These are phyloP conservation scores for Cantharis rustica DNA, from an alignment of 2,888 invertebrate species.

Conservation along the genomic window DNA sequence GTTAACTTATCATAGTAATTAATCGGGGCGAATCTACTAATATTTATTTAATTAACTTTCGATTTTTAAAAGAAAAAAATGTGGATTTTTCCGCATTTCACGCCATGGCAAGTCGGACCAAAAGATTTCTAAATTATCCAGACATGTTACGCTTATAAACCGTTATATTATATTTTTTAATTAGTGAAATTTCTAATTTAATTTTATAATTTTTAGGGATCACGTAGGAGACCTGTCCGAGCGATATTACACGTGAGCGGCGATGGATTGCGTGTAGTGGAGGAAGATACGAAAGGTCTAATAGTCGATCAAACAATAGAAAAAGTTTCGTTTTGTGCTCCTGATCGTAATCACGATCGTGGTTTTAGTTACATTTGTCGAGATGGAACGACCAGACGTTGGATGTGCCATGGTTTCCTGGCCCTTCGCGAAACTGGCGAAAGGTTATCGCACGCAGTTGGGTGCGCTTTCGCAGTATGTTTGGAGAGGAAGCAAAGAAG, in stretches of 20 bases:
- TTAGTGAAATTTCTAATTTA: not conserved
- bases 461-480: constrained; percentile 98
- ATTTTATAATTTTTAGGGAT: constrained; percentile 67
- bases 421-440: constrained; percentile 97
- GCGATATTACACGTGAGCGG: constrained; percentile 90
- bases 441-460: constrained; percentile 97
- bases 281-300: constrained; percentile 97
- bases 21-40: no score
- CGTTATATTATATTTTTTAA: not conserved
- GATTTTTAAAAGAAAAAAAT: no score
- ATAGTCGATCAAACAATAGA: constrained; percentile 99
- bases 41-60: no score
- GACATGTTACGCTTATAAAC: not conserved
- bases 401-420: constrained; percentile 99
- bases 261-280: constrained; percentile 96
- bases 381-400: constrained; percentile 96
- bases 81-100: no score
- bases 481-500: constrained; percentile 96
- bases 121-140: not conserved
- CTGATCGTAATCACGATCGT: constrained; percentile 95
- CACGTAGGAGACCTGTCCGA: constrained; percentile 85
- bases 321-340: constrained; percentile 99
- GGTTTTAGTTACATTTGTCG: constrained; percentile 99
- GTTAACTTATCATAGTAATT: no score
- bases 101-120: no score